Conservation (phyloP, 53 echinoderm and acorn worm genomes). For the Glandiceps talaboti region DNA sequence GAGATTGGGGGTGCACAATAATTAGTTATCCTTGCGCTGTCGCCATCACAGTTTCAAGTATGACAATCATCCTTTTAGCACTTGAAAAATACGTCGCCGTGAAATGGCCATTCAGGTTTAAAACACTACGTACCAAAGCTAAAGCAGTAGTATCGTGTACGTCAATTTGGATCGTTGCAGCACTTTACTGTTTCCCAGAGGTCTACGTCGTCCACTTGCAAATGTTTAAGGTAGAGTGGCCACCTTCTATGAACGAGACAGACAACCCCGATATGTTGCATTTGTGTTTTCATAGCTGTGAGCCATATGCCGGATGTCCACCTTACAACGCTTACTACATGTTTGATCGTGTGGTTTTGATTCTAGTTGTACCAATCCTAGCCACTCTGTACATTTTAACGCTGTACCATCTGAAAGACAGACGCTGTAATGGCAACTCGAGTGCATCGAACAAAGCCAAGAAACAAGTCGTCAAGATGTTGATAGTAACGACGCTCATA, state of each 20-base stretch:
- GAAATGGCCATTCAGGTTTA: background rate
- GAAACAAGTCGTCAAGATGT: background rate
- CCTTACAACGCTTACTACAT: background rate
- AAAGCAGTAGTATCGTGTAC: background rate
- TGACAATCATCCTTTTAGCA: background rate
- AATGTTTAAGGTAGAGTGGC: background rate
- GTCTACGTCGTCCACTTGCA: background rate
- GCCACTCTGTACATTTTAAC: background rate
- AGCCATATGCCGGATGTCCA: background rate
- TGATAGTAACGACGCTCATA: background rate
- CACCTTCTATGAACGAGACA: background rate
- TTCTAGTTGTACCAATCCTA: background rate
- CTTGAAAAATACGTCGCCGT: background rate
- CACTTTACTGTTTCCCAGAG: background rate
- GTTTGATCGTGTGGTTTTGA: background rate
- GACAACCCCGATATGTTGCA: background rate
- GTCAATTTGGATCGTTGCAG: background rate
- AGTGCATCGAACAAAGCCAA: background rate
- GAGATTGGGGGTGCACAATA: background rate
- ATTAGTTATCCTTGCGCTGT: background rate
- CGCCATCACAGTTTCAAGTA: background rate
- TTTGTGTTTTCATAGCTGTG: background rate
- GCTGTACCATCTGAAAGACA: background rate
- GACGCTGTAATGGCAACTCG: background rate
- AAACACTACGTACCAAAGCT: background rate